phyloP scores from a whole-genome alignment of 2,113 vertebrate genomes.

The Aptenodytes forsteri region DNA sequence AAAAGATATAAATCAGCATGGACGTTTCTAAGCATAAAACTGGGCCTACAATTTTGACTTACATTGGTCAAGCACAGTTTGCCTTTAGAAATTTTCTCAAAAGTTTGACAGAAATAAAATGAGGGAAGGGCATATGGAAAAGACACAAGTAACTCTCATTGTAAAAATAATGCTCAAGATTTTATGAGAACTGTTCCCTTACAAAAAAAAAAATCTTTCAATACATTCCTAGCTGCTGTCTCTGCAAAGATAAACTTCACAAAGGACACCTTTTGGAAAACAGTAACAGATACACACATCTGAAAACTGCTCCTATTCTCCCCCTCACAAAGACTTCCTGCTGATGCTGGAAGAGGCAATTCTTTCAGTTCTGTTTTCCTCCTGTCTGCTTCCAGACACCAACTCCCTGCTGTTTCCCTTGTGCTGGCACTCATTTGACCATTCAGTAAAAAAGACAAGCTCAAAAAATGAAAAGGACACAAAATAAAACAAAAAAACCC shows the following conservation, averaged over 20 bases:
- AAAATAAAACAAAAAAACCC: neutral
- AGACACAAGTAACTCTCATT: neutral
- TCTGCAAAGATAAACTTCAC: neutral
- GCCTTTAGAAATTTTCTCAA: neutral
- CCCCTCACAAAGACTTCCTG: neutral
- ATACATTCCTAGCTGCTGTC: neutral
- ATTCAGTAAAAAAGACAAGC: neutral
- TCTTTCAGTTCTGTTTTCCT: neutral
- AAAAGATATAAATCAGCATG: neutral
- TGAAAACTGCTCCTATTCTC: neutral
- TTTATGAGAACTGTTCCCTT: neutral
- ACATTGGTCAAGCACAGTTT: rapidly evolving
- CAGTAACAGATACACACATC: neutral
- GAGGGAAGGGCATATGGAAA: neutral
- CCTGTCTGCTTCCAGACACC: neutral
- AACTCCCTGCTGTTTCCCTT: neutral
- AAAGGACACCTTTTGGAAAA: neutral
- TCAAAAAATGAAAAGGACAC: neutral
- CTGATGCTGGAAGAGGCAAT: neutral
- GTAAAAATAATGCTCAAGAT: neutral
- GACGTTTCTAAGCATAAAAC: neutral
- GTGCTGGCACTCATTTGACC: neutral
- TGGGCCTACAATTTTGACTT: neutral
- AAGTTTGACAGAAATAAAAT: neutral
- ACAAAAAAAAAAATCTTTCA: neutral